Evolutionary conservation across 2,113 vertebrate genomes (phyloP).

Genomic region (Astatoreochromis straeleni): DNA sequence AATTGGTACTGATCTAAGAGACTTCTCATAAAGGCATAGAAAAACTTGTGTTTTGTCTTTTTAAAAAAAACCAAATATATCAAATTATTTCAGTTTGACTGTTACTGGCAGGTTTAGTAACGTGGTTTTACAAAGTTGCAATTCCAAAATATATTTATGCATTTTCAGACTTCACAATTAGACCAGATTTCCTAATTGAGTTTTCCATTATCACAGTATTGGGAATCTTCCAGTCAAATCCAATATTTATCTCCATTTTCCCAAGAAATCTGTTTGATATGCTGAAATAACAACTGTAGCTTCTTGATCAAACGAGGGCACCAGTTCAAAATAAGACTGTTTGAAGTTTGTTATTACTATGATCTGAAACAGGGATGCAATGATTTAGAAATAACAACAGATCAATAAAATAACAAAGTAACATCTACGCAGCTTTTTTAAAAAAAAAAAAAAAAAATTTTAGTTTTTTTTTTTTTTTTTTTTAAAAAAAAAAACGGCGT

Average conservation of each 20-base stretch:
- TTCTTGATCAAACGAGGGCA: neutral
- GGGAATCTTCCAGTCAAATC: neutral
- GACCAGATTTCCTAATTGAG: neutral
- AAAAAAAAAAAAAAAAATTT: no score
- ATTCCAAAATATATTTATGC: neutral
- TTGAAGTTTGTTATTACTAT: neutral
- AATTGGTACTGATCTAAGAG: neutral
- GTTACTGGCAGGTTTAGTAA: neutral
- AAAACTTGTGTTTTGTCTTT: neutral
- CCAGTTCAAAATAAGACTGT: neutral
- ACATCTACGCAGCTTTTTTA: neutral
- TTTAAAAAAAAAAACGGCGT: no score
- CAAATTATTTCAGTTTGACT: neutral
- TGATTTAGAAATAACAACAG: neutral
- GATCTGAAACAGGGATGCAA: neutral
- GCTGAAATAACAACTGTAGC: neutral
- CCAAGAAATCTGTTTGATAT: neutral
- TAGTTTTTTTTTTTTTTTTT: no score
- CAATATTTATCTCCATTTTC: neutral
- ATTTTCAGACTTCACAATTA: neutral
- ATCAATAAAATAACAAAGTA: neutral
- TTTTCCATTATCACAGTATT: neutral
- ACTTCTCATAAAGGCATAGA: neutral
- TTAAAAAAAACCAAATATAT: fast-evolving
- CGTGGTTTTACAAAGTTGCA: neutral